Base-by-base conservation (phyloP, 2,797 vertebrate species). In the Leptatherina wallacei region DNA sequence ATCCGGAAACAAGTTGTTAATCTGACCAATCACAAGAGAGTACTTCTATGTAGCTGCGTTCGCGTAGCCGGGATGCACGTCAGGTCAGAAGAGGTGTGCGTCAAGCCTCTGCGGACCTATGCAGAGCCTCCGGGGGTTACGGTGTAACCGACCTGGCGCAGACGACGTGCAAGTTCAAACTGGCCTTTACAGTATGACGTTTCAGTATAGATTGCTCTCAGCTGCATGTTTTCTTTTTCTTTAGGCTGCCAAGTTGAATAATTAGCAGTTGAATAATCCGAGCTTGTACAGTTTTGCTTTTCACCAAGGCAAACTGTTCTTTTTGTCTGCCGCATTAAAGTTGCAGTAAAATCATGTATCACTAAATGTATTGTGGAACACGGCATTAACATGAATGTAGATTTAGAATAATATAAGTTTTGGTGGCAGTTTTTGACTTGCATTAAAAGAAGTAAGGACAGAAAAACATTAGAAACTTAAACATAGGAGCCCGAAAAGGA, bases 401-500 rank as follows among this genome's bases (percentile, higher is more conserved):
- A 12, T 42, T 16, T 29, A 57, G 49, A 61, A 42, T 27, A 65
- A 52, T 18, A 44, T 18, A 18, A 20, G 18, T 44, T 18, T 18
- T 18, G 18, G 20, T 47, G 44, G 22, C 3, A 42, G 20, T 38
- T 13, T 66, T 42, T 55, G 36, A 44, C 38, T 36, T 0, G 18
- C 55, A 49, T 32, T 64, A 29, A 56, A 52, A 27, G 10, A 67
- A 65, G 9, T 49, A 44, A 64, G 35, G 7, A 55, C 11, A 33
- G n/a, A 65, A 47, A 47, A 49, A 59, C 24, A 52, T 20, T 65
- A 30, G 9, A 38, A 13, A 30, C 27, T 51, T 56, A 20, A 59
- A 64, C 32, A 22, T 18, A 42, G 20, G 29, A 2, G 20, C 7
- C 3, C 52, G 72, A 65, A 80, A 86, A 65, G 47, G 38, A 10